Evolutionary conservation across 2,113 vertebrate species (phyloP), one percentile per base, ranked within the genome.

Genomic region (Centropus bengalensis): DNA sequence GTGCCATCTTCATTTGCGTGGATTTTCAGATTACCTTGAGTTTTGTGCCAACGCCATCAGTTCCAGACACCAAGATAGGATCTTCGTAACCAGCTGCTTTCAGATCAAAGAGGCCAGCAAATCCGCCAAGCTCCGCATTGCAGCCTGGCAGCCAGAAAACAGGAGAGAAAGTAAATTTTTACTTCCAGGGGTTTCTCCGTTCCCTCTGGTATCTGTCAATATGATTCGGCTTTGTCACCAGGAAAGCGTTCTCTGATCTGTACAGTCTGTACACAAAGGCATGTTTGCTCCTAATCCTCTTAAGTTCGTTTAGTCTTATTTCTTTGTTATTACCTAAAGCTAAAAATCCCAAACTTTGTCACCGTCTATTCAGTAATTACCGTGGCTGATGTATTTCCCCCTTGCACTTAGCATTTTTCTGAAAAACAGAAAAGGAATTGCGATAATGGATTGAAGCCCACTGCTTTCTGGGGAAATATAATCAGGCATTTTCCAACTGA

Each of bases 21-120:
- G 23, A 45, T 71, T 93, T 55, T 88, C 58, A n/a, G 15, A 67
- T 97, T 97, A 99, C 99, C 98, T 99, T 99, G 23, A 99, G 98
- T 91, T 99, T 99, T 40, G 99, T 99, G 58, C 99, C 99, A 30
- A 99, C 99, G 14, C 99, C 99, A 33, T 99, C 99, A 11, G 99
- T 99, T 68, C 99, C 99, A 76, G 99, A 99, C 6, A 99, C 99
- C 93, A 99, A 98, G 94, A 99, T 96, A 28, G 99, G 99, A 94
- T 99, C 99, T 24, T 93, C 91, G 80, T 99, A 99, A 33, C 99
- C 99, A 26, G 99, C 99, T n/a, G 98, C 98, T 94, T 98, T 99
- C 93, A 99, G 93, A 89, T 99, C 99, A 97, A 99, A 99, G 54
- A 99, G 98, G 12, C 99, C 99, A 45, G 99, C 99, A 86, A 99